Percentiles rank a stretch among this genome's conserved stretches.
phyloP scores from a whole-genome alignment of 2,888 invertebrate genomes.

The Cordilura impudica region DNA sequence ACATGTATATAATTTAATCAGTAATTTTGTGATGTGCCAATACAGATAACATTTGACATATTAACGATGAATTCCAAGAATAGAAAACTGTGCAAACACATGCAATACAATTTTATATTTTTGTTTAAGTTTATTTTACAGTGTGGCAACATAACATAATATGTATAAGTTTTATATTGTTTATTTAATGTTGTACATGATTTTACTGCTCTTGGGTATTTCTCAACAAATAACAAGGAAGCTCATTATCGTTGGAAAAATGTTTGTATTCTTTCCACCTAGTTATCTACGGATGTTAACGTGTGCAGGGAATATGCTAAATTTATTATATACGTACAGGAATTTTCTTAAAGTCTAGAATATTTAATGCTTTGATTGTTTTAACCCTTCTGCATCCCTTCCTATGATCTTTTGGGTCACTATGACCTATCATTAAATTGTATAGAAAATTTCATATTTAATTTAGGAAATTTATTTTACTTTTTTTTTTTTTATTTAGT shows the following conservation, averaged over 20 bases:
- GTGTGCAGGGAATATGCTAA: constrained; percentile 12
- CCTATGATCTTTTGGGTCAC: no score
- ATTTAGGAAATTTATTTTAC: no score
- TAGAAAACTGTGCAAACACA: not conserved
- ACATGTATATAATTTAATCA: constrained; percentile 16
- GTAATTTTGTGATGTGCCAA: not conserved
- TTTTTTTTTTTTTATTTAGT: no score
- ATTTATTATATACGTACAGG: not conserved
- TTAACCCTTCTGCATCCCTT: no score
- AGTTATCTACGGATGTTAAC: not conserved
- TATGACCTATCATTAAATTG: no score
- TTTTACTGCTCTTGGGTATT: not conserved
- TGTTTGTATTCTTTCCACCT: constrained; percentile 31
- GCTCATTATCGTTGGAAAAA: constrained; percentile 38
- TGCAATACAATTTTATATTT: not conserved
- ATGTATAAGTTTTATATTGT: not conserved
- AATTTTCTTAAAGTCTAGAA: constrained; percentile 5
- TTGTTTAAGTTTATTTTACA: not conserved
- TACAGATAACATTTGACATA: constrained; percentile 21
- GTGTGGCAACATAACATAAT: not conserved
- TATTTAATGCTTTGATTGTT: constrained; percentile 29
- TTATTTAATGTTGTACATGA: not conserved
- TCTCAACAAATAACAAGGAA: not conserved
- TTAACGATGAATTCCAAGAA: constrained; percentile 5
- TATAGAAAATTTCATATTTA: no score